Evolutionary conservation across 2,113 vertebrate genomes (phyloP).

Genomic region (Nothoprocta pentlandii): DNA sequence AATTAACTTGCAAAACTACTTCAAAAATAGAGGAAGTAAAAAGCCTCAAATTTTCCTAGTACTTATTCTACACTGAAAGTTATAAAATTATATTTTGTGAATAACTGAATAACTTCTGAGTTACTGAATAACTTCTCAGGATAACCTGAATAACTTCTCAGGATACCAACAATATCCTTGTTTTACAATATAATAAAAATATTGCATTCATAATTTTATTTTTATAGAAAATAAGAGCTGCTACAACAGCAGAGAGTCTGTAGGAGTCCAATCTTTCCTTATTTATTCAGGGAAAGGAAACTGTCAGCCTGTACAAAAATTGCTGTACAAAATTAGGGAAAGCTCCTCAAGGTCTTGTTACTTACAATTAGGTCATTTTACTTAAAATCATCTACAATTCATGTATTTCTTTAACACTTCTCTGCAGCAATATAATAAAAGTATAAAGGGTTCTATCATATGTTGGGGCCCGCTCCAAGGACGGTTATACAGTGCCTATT

Average conservation of each 20-base stretch:
- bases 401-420: not conserved
- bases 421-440: not conserved
- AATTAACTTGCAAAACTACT: not conserved
- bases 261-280: not conserved
- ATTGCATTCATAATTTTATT: not conserved
- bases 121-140: no score
- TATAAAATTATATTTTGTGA: not conserved
- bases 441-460: not conserved
- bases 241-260: not conserved
- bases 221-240: not conserved
- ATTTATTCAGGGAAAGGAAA: not conserved
- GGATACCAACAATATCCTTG: not conserved
- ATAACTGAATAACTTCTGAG: no score
- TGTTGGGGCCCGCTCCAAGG: no score
- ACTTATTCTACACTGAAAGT: not conserved
- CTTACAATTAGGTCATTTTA: not conserved
- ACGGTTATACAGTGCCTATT: no score
- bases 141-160: not conserved
- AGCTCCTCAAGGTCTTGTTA: not conserved
- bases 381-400: not conserved
- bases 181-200: not conserved
- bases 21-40: accelerated
- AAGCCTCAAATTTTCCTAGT: not conserved
- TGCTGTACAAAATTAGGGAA: not conserved
- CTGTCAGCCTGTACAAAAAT: not conserved